Evolutionary conservation across 2,797 vertebrate genomes (phyloP), one percentile per base, ranked within the genome.

Genomic region (Miichthys miiuy): DNA sequence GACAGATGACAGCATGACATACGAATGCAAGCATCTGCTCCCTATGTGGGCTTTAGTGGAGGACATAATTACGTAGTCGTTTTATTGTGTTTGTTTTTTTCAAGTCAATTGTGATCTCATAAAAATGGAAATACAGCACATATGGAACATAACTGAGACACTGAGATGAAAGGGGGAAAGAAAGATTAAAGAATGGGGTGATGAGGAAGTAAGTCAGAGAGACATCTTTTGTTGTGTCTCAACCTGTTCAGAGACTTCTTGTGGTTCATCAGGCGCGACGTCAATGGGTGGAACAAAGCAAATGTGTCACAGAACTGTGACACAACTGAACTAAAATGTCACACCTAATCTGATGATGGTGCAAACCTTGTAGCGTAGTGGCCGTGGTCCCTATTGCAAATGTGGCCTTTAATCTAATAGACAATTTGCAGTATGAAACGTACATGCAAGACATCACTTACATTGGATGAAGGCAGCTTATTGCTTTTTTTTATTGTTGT

Each of bases 1-100:
- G 79, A 91, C 77, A 75, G 79, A 81, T 79, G 84, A 82, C 88
- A 87, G 77, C 57, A 48, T 76, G 82, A 81, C 82, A 63, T 55
- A 75, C 30, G 50, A 72, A 85, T 55, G 42, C 71, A 74, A 72
- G 85, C 86, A 81, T 89, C 85, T 87, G 84, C 87, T 82, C 77
- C 62, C 77, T 38, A 41, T 72, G 62, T 62, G 27, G 70, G 80
- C 79, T 87, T 85, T 69, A 83, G 75, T 67, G n/a, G 70, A 79
- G 65, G 66, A 67, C 65, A 71, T 87, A 84, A 89, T 86, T 88
- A 79, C 62, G 41, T 71, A 52, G 70, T 81, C 46, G 74, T 82
- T 87, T 88, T 87, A 86, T 88, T 85, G 79, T 84, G 72, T 87
- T 90, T 90, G 88, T 88, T 87, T 80, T 34, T 87, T 88, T 86